These are phyloP conservation scores for Prionace glauca DNA, from an alignment of 2,797 vertebrate genomes.

Conservation along the genomic window DNA sequence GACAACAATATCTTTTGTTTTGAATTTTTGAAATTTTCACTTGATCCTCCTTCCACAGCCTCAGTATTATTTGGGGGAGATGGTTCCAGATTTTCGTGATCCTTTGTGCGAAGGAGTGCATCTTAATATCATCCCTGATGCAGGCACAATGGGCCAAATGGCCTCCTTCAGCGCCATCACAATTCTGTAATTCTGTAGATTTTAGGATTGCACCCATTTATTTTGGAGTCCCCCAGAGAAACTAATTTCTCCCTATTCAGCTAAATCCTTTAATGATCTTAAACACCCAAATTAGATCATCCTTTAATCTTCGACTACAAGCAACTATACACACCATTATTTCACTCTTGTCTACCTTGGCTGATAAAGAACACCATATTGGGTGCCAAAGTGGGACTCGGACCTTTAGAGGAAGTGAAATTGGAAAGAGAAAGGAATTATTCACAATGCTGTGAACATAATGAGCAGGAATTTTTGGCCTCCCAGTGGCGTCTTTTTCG, in stretches of 20 bases:
- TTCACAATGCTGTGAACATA: background rate
- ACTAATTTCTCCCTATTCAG: background rate
- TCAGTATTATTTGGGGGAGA: background rate
- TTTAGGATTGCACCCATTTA: background rate
- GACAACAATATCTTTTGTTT: background rate
- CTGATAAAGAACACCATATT: background rate
- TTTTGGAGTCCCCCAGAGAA: background rate
- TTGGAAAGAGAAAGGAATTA: background rate
- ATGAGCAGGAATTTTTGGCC: background rate
- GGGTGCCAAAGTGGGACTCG: background rate
- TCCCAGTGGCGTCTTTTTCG: too few relatives aligned
- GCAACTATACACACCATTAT: background rate
- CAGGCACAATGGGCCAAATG: too few relatives aligned
- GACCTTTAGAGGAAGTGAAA: background rate
- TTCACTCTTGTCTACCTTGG: background rate
- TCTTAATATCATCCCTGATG: background rate
- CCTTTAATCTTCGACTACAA: background rate
- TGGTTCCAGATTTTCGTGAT: background rate
- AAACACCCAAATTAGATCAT: background rate
- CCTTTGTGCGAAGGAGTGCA: background rate
- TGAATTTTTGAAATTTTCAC: background rate
- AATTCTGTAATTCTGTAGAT: too few relatives aligned
- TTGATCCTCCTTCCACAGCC: background rate
- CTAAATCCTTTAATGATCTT: background rate
- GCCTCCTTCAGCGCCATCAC: too few relatives aligned